Base-by-base conservation (phyloP, 1,140 invertebrate species). In the Alviniconcha marisindica region DNA sequence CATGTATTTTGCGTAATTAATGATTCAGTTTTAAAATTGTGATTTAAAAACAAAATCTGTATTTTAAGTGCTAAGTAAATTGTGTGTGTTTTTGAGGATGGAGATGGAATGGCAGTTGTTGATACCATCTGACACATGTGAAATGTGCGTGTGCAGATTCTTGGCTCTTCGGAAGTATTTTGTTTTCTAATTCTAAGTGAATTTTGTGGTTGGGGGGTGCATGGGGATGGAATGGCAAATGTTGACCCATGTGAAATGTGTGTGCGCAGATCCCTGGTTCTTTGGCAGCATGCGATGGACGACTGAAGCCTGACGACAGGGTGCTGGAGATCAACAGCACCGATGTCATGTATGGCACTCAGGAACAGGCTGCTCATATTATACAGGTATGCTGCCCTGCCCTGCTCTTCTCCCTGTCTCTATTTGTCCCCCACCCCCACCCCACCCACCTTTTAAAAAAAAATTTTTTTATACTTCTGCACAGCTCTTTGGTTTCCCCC, bases 281-380 rank as follows among this genome's bases (percentile, higher is more conserved):
- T 82, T 77, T 92, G 74, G 93, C 93, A 48, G 84, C 86, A 36
- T 81, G 89, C 66, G 93, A 93, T 85, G 93, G 91, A 10, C 84
- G 92, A 71, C 79, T 93, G 4, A 87, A 86, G 84, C 88, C 89
- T 31, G 91, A 93, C 86, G 93, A 93, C 84, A 82, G 91, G 56
- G 89, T 93, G 66, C 86, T 94, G 33, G 93, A 94, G 84, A 94
- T 94, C 69, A 94, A 94, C 86, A 92, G 93, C 12, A 89, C 91
- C 51, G 94, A 94, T 87, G 90, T 94, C 2, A 89, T 92, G 0
- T 91, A 92, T 83, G 92, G 91, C 18, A 89, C 91, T 10, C 91
- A 94, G 76, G 93, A 94, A 82, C 90, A 94, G 77, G 94, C 94
- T 80, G 94, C 93, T 42, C 81, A 90, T 78, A 87, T 94, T 40